Evolutionary conservation across 2,797 vertebrate genomes (phyloP), one percentile per base, ranked within the genome.

Genomic region (Gymnothorax javanicus): DNA sequence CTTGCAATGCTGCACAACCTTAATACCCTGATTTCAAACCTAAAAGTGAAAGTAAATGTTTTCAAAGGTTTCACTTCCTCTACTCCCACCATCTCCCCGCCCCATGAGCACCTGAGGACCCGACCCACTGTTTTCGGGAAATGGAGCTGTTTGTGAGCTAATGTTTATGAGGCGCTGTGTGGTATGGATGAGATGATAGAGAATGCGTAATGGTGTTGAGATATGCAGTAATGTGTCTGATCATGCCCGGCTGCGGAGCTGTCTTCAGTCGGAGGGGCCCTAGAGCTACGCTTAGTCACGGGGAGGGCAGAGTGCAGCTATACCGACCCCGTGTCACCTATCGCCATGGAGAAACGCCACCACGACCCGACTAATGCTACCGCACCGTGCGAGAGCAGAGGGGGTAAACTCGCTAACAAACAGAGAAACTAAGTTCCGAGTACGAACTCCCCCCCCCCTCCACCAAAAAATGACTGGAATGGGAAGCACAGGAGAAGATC

Each of bases 401-500:
- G 50, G 77, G 50, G 50, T 23, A 69, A 27, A 11, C 8, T 67
- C 11, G 25, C 23, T n/a, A 67, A 67, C 23, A n/a, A n/a, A 52
- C 2, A 77, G 33, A 11, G 71, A 73, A 27, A 73, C 25, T 73
- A 33, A 73, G 71, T 73, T 33, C 33, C 71, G 15, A 12, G 11
- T 12, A 33, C 62, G 17, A 33, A 13, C 12, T 43, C 71, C 25
- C 8, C 25, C 67, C 25, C 67, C 15, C 2, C 12, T 75, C 12
- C 12, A 75, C 33, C 71, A 75, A 4, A 43, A 75, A 75, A 43
- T 43, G 9, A 43, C 73, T 43, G 33, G 12, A 23, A 27, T 27
- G 60, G 82, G 56, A 20, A 33, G 71, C 6, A 15, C 12, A 58
- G 52, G 43, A n/a, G 84, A 86, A 89, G 82, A 5, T n/a, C 25